These are phyloP conservation scores for Trichoplusia ni DNA, from an alignment of 1,140 invertebrate genomes.

Conservation along the genomic window DNA sequence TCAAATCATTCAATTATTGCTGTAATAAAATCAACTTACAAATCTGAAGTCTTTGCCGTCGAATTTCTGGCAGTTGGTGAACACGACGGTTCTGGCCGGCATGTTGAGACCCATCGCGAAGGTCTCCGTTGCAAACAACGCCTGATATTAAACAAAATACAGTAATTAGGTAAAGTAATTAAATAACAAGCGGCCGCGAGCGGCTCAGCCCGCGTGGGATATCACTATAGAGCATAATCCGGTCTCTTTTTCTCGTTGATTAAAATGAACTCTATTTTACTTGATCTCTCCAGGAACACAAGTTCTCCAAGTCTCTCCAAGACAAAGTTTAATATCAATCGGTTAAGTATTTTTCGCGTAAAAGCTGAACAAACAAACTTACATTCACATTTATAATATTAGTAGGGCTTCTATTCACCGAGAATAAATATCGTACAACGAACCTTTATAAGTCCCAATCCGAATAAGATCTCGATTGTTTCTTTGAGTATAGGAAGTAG, in stretches of 20 bases:
- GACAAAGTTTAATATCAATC: no score
- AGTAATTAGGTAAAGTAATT: conserved; percentile 1
- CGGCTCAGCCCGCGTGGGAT: no score
- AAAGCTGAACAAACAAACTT: no score
- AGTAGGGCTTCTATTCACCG: no score
- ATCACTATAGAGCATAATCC: not conserved
- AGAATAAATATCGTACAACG: no score
- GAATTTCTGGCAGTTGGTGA: conserved; percentile 97
- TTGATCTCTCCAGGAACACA: no score
- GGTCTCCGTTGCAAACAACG: conserved; percentile 99
- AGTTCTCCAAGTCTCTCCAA: no score
- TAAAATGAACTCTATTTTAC: no score
- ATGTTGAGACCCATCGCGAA: conserved; percentile 99
- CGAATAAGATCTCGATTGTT: conserved; percentile 99
- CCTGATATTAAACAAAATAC: conserved; percentile 71
- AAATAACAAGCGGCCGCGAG: no score
- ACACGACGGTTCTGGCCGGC: conserved; percentile 99
- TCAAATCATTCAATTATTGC: no score
- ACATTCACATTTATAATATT: no score
- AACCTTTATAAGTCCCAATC: conserved; percentile 89
- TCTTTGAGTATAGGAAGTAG: conserved; percentile 98
- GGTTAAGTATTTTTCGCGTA: no score
- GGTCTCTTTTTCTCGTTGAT: not conserved
- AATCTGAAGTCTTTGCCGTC: conserved; percentile 98
- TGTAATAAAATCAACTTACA: conserved; percentile 82